Base-by-base conservation (phyloP, 2,888 invertebrate species). In the Tridacna gigas region DNA sequence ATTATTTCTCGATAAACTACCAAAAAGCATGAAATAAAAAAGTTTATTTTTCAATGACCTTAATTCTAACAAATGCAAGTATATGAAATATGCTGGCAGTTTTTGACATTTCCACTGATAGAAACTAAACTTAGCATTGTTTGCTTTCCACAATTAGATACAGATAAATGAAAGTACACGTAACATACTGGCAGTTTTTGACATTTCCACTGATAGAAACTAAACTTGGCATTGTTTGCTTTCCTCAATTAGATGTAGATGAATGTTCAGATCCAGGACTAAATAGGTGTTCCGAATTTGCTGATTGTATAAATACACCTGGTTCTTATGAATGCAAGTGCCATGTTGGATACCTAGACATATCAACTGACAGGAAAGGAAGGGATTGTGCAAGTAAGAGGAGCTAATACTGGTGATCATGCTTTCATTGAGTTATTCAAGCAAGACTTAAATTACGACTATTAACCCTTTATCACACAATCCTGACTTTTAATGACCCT, bases 251-350 rank as follows among this genome's bases (percentile, higher is more conserved):
- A n/a, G 91, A 90, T 82, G 71, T 91, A 15, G 83, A 90, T 76
- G 91, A 91, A 77, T 91, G 91, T 80, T 73, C 56, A 5, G 79
- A 74, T 56, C 28, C 79, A 15, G 73, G 73, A 3, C 82, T 86
- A 83, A 88, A 90, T 48, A 86, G 87, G 25, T 91, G 91, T 79
- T 86, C 89, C 11, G 74, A 77, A 28, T 81, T 88, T 77, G 86
- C 91, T 0, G 25, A 65, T 0, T 91, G 91, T 79, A 61, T 25
- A 9, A 90, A 91, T 75, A 75, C 77, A 18, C 80, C 80, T 7
- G 91, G 91, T 11, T 77, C 87, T 22, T 91, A 89, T 73, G 79
- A 76, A 37, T 91, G 91, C 79, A 69, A 80, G 4, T 91, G 91
- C 71, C 60, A 71, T 25, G 13, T 60, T 3, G 86, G 83, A 20